Evolutionary conservation across 35 echinoderm and acorn worm species (phyloP), one percentile per base, ranked within the genome.

Genomic region (Apostichopus japonicus): DNA sequence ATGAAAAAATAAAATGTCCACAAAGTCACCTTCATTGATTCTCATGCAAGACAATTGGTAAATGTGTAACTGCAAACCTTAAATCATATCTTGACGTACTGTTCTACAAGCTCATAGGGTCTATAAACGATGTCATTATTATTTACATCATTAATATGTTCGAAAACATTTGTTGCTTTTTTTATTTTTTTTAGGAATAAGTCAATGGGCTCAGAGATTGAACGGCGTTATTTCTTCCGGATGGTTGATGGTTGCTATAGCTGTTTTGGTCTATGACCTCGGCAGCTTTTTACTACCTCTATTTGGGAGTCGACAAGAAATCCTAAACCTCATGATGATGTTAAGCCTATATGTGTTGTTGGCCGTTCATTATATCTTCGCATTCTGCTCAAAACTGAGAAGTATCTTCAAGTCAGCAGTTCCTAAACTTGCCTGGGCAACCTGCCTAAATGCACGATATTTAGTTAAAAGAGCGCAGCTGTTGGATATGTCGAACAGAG

Each of bases 331-430:
- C 11, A 19, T 82, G 33, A 51, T 9, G 3, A 55, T 54, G 54
- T 8, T 82, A 4, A 55, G 10, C 53, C 25, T 82, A 6, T 82
- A 16, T 55, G 15, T n/a, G 44, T 53, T 82, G 16, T 11, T 82
- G 27, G 10, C 54, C 6, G 44, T 55, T 15, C n/a, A 54, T 14
- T 52, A 24, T n/a, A n/a, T 82, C 5, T 52, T 4, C 16, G 33
- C n/a, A 54, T n/a, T 82, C 10, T 82, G 79, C 79, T 82, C 79
- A 82, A 82, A 82, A 51, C 25, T 82, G 5, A 10, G 44, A 14
- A 82, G 33, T 52, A 54, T 82, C 17, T 82, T 82, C 52, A 54
- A 54, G 10, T 53, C 44, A 5, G 27, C 44, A 9, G 25, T 27
- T 27, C 25, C 25, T 27, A 27, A 1, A 27, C 25, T 27, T 27